phyloP scores from a whole-genome alignment of 1,140 invertebrate species.

The Thalassaphorura encarpata region DNA sequence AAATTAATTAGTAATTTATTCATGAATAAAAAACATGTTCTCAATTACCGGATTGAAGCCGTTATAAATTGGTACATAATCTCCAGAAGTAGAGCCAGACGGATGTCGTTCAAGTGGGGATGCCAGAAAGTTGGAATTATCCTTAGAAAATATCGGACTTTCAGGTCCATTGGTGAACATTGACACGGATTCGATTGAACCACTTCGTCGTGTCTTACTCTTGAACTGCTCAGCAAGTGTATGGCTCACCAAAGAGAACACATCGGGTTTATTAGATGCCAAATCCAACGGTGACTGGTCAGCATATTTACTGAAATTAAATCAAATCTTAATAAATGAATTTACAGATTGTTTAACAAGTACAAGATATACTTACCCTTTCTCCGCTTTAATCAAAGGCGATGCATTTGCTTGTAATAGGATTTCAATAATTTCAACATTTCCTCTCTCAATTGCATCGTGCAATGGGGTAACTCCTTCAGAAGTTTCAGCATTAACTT shows the following conservation, averaged over 20 bases:
- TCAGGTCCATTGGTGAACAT: constrained; percentile 16
- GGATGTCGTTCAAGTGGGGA: constrained; percentile 6
- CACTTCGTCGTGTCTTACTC: constrained; percentile 20
- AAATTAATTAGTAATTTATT: no score
- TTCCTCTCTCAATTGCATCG: constrained; percentile 50
- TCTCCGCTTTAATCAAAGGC: constrained; percentile 44
- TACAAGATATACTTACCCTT: constrained; percentile 40
- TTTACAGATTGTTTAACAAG: background rate
- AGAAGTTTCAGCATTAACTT: constrained; percentile 28
- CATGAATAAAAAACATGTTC: no score
- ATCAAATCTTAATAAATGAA: constrained; percentile 1
- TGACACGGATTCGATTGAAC: constrained; percentile 31
- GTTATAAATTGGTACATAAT: constrained; percentile 23
- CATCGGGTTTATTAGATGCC: constrained; percentile 39
- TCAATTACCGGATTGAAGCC: constrained; percentile 30
- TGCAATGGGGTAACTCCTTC: constrained; percentile 50
- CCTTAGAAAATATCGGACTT: constrained; percentile 20
- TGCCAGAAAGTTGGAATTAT: constrained; percentile 4
- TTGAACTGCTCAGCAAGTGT: constrained; percentile 29
- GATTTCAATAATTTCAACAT: constrained; percentile 46
- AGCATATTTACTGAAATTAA: constrained; percentile 35
- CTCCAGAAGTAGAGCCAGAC: constrained; percentile 6
- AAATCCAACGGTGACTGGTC: constrained; percentile 45
- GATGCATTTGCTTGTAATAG: constrained; percentile 48
- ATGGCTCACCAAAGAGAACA: constrained; percentile 39